A percentile compares a stretch with the other conserved stretches of the same genome.
These are phyloP conservation scores for Ylistrum balloti DNA, from an alignment of 1,140 invertebrate species.

Conservation along the genomic window DNA sequence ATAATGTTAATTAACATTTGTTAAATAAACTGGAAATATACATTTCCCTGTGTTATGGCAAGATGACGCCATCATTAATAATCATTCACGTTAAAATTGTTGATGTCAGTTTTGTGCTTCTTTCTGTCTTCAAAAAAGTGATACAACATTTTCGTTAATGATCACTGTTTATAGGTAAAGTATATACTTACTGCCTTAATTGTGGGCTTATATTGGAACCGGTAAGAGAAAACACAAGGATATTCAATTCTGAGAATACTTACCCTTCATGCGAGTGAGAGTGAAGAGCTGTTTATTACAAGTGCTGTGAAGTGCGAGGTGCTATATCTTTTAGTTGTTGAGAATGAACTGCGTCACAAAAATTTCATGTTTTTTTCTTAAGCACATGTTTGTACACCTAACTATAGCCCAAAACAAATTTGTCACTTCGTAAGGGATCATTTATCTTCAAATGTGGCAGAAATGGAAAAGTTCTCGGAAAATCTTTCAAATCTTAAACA, in stretches of 20 bases:
- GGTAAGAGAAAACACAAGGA: constrained; percentile 27
- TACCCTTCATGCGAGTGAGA: not conserved
- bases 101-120: constrained; percentile 27
- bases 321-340: not conserved
- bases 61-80: not conserved
- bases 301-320: constrained; percentile 15
- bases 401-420: too few species aligned
- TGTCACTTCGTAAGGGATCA: too few species aligned
- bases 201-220: constrained; percentile 26
- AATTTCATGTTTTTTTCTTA: not conserved
- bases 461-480: too few species aligned
- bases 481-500: not conserved
- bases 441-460: too few species aligned
- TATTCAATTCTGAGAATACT: constrained; percentile 16
- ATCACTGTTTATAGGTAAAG: constrained; percentile 5
- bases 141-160: not conserved
- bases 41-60: not conserved
- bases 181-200: constrained; percentile 21
- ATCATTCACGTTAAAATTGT: constrained; percentile 23
- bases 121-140: constrained; percentile 32
- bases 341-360: not conserved
- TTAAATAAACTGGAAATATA: constrained; percentile 10
- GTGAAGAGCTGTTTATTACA: not conserved
- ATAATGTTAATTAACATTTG: not conserved
- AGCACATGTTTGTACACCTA: too few species aligned